phyloP scores from a whole-genome alignment of 2,797 vertebrate genomes.

The Acrossocheilus wenchowensis region DNA sequence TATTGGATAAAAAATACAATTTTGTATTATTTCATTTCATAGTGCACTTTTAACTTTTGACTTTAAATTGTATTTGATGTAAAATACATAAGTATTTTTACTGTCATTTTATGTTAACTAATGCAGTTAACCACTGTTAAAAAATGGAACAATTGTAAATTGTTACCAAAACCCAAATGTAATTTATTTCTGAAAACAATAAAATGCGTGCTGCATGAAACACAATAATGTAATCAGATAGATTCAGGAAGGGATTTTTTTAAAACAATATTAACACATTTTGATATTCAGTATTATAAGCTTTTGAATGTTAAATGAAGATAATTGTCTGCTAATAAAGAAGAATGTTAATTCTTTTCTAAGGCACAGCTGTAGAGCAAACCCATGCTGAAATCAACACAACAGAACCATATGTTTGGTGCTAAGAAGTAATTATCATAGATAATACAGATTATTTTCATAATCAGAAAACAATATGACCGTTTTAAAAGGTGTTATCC shows the following conservation, averaged over 20 bases:
- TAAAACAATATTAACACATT: slow-evolving; percentile 72
- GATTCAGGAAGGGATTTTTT: neutral
- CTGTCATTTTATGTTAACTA: neutral
- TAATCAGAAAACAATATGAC: slow-evolving; percentile 62
- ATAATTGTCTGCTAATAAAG: slow-evolving; percentile 53
- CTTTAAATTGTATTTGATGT: neutral
- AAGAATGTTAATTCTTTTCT: slow-evolving; percentile 45
- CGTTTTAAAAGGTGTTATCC: slow-evolving; percentile 60
- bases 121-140: neutral
- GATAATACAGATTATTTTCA: slow-evolving; percentile 53
- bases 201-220: neutral
- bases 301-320: slow-evolving; percentile 48
- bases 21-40: neutral
- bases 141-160: neutral
- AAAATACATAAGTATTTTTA: too few species aligned
- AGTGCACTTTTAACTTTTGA: neutral
- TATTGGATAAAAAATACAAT: neutral
- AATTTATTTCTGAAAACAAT: neutral
- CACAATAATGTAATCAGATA: neutral
- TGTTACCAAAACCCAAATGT: neutral
- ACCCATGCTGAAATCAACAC: slow-evolving; percentile 36
- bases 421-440: slow-evolving; percentile 57
- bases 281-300: slow-evolving; percentile 56
- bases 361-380: slow-evolving; percentile 56
- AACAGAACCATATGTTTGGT: slow-evolving; percentile 45